Conservation (phyloP, 2,113 vertebrate species). For the Phainopepla nitens region DNA sequence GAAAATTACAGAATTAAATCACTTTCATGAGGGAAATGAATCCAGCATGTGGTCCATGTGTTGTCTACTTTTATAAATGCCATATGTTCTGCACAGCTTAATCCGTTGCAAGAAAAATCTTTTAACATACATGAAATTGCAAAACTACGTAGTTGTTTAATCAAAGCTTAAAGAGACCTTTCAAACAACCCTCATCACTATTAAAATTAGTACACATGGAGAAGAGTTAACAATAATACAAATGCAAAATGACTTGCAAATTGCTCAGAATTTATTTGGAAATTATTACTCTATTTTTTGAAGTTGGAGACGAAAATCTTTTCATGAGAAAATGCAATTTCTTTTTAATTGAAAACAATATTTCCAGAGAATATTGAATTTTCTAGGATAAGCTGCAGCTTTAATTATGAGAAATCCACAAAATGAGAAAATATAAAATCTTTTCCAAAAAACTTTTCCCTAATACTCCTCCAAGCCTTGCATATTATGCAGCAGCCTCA, state of each 20-base stretch:
- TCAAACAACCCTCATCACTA: neutral
- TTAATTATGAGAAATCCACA: conserved; percentile 50
- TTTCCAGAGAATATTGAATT: conserved; percentile 55
- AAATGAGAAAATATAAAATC: conserved; percentile 11
- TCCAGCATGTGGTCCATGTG: conserved; percentile 41
- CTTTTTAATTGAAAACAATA: conserved; percentile 41
- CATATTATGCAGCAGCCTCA: conserved; percentile 83
- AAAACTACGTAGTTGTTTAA: conserved; percentile 40
- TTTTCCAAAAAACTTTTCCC: conserved; percentile 41
- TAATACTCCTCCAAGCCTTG: conserved; percentile 80
- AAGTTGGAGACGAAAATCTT: conserved; percentile 16
- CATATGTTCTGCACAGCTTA: conserved; percentile 32
- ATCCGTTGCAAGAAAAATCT: conserved; percentile 25
- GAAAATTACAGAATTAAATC: conserved; percentile 56
- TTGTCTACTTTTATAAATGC: conserved; percentile 61
- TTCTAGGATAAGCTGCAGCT: conserved; percentile 81
- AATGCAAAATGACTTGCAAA: neutral
- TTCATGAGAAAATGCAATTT: conserved; percentile 29
- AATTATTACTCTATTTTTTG: conserved; percentile 13
- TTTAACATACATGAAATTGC: conserved; percentile 34
- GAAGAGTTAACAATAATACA: neutral
- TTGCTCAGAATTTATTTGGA: conserved; percentile 34
- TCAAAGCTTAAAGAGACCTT: conserved; percentile 56
- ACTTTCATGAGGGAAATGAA: conserved; percentile 62
- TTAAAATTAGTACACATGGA: conserved; percentile 43